Conservation (phyloP, 2,113 vertebrate genomes). For the Plestiodon gilberti region DNA sequence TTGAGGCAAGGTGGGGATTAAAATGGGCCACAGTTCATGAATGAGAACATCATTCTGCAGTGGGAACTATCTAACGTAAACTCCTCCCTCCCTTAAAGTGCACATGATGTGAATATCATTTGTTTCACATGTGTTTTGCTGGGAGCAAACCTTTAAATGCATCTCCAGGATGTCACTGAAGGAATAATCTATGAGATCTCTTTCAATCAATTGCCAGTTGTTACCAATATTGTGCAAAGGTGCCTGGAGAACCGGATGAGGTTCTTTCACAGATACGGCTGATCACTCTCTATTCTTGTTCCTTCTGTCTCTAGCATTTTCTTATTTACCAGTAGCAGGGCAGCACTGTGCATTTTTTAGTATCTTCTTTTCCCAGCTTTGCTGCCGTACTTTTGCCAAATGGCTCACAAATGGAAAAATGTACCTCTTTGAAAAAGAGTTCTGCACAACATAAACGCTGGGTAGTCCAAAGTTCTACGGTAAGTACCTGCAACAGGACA, state of each 20-base stretch:
- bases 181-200: not conserved
- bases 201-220: constrained; percentile 14
- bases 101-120: not conserved
- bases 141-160: constrained; percentile 22
- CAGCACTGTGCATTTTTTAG: not conserved
- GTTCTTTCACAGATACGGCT: not conserved
- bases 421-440: not conserved
- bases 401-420: not conserved
- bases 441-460: not conserved
- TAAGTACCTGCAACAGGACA: not conserved
- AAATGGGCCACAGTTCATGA: too few species aligned
- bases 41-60: too few species aligned
- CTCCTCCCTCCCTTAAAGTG: too few species aligned
- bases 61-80: too few species aligned
- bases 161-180: not conserved
- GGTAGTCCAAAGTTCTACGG: not conserved
- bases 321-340: not conserved
- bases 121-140: constrained; percentile 29
- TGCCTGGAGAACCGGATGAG: constrained; percentile 2
- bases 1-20: too few species aligned
- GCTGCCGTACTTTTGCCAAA: not conserved
- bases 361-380: not conserved
- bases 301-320: not conserved
- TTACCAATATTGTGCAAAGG: constrained; percentile 1
- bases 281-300: not conserved